These are phyloP conservation scores for Drosophila lini DNA, from an alignment of 1,140 invertebrate species.

Conservation along the genomic window DNA sequence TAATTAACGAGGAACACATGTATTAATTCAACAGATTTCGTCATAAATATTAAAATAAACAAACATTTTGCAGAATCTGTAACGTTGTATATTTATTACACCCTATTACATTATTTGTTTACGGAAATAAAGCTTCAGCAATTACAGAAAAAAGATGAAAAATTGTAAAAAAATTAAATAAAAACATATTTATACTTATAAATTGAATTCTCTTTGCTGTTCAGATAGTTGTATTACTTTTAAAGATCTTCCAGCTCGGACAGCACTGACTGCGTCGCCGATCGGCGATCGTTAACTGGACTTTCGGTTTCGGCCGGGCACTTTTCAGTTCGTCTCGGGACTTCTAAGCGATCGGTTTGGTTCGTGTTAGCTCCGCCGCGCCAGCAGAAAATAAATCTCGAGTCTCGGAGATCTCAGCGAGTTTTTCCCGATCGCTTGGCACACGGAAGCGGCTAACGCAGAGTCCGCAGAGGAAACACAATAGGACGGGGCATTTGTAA, in stretches of 20 bases:
- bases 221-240: conserved; percentile 1
- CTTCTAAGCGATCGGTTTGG: conserved; percentile 72
- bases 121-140: conserved; percentile 1
- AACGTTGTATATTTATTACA: not conserved
- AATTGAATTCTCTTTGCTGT: not conserved
- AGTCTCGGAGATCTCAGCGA: conserved; percentile 25
- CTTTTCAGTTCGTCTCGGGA: conserved; percentile 75
- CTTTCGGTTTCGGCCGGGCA: conserved; percentile 66
- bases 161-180: not conserved
- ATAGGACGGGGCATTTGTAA: conserved; percentile 25
- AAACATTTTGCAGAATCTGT: not conserved
- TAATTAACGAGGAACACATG: not conserved
- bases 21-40: not conserved
- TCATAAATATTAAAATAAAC: not conserved
- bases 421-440: conserved; percentile 29
- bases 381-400: conserved; percentile 31
- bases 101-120: not conserved
- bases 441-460: conserved; percentile 66
- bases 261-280: conserved; percentile 29
- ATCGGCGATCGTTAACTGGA: conserved; percentile 58
- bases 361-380: conserved; percentile 60
- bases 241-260: conserved; percentile 3
- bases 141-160: not conserved
- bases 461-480: conserved; percentile 9
- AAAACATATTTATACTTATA: not conserved